Evolutionary conservation across 2,797 vertebrate species (phyloP), one percentile per base, ranked within the genome.

Genomic region (Mycteria americana): DNA sequence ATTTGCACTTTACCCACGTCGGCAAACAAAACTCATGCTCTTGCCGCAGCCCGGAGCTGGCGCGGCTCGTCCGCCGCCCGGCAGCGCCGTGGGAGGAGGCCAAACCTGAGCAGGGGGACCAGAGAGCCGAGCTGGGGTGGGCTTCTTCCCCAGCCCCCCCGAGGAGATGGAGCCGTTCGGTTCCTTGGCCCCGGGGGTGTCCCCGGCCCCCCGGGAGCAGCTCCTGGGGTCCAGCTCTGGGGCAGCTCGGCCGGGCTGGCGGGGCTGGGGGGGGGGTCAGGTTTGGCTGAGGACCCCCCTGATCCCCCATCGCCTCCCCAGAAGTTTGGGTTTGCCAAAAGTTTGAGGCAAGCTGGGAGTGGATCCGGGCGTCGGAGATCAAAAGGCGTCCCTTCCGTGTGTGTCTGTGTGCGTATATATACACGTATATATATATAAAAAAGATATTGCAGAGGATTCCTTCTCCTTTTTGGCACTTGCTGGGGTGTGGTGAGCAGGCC

Each of bases 1-100:
- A 76, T 94, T 97, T 94, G 95, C 96, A 95, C 95, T 97, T 96
- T 93, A 93, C 83, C 95, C 94, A 30, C 11, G 0, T 39, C 73
- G 45, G 88, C 82, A 5, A 65, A 73, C 27, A 18, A 67, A 33
- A 39, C 11, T 17, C n/a, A 1, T 2, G 14, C 33, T 89, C 57
- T 24, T 30, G 43, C 54, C 16, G 4, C 43, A 74, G 51, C 31
- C 43, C 14, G 2, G 53, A 48, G 45, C 33, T 2, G 18, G 23
- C 2, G 12, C 43, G 6, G 89, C 60, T 73, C n/a, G 0, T 35
- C 50, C 43, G 5, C 13, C 4, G 45, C 68, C 53, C 11, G 4
- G 62, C 48, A 30, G 56, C 27, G 6, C 80, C 11, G 0, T 1
- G 4, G 75, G 69, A 53, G 17, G 60, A 35, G 65, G 51, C 18